These are phyloP conservation scores for Stenodera caucasica DNA, from an alignment of 2,888 invertebrate species.

Conservation along the genomic window DNA sequence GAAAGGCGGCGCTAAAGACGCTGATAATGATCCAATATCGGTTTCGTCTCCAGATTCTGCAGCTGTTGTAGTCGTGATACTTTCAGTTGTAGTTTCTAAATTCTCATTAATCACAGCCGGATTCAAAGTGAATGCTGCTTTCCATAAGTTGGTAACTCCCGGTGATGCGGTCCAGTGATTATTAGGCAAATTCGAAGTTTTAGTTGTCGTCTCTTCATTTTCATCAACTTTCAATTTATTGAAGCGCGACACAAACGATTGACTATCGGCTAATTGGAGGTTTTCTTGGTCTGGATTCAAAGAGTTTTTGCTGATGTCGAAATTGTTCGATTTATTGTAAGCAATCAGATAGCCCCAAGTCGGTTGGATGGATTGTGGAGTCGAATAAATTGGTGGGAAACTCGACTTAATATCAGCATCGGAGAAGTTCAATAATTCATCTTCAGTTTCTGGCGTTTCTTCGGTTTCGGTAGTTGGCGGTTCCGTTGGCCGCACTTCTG, in stretches of 20 bases:
- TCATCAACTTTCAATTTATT: slow-evolving; percentile 56
- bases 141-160: slow-evolving; percentile 64
- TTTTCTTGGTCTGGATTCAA: slow-evolving; percentile 61
- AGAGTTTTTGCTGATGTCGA: slow-evolving; percentile 41
- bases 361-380: slow-evolving; percentile 50
- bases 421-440: slow-evolving; percentile 76
- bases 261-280: slow-evolving; percentile 69
- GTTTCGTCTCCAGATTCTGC: slow-evolving; percentile 29
- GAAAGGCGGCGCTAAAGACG: slow-evolving; percentile 12
- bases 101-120: slow-evolving; percentile 72
- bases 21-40: slow-evolving; percentile 14
- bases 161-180: slow-evolving; percentile 51
- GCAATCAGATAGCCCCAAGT: slow-evolving; percentile 52
- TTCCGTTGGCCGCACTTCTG: slow-evolving; percentile 78
- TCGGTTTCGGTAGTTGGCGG: slow-evolving; percentile 59
- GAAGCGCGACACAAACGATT: slow-evolving; percentile 67
- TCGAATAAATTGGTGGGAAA: slow-evolving; percentile 47
- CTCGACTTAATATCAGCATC: slow-evolving; percentile 61
- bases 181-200: slow-evolving; percentile 37
- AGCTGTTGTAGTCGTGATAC: slow-evolving; percentile 23
- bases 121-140: slow-evolving; percentile 69
- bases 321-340: slow-evolving; percentile 30
- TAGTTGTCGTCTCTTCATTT: slow-evolving; percentile 41
- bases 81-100: slow-evolving; percentile 43
- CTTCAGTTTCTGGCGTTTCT: slow-evolving; percentile 55